A percentile compares a stretch with the other conserved stretches of the same genome.
phyloP scores from a whole-genome alignment of 2,113 vertebrate species.

The Clarias batrachus region DNA sequence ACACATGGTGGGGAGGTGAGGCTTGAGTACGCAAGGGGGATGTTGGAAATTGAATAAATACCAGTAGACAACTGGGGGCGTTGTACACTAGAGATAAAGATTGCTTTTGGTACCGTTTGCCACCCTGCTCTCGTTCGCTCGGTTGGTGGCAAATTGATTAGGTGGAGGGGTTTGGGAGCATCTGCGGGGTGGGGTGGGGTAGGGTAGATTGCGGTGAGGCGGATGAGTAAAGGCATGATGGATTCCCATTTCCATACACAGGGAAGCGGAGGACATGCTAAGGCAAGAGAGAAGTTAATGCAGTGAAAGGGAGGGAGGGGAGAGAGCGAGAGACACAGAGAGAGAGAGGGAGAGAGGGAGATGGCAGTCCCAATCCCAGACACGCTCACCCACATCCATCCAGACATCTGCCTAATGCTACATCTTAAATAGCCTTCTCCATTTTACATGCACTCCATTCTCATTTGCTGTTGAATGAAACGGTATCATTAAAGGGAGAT shows the following conservation, averaged over 20 bases:
- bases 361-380: conserved; percentile 79
- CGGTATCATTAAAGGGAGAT: conserved; percentile 93
- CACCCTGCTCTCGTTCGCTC: conserved; percentile 52
- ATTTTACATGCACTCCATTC: conserved; percentile 86
- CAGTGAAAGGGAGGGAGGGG: conserved; percentile 43
- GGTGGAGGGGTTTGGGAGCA: conserved; percentile 47
- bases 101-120: conserved; percentile 71
- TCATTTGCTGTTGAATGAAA: conserved; percentile 85
- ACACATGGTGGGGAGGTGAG: conserved; percentile 39
- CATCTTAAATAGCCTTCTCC: conserved; percentile 83
- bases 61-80: conserved; percentile 43
- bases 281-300: conserved; percentile 23
- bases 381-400: conserved; percentile 70
- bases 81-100: conserved; percentile 64
- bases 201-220: conserved; percentile 75
- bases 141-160: conserved; percentile 73
- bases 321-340: conserved; percentile 56
- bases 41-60: conserved; percentile 55
- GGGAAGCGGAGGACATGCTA: conserved; percentile 54
- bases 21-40: conserved; percentile 49
- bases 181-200: conserved; percentile 38
- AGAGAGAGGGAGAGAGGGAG: conserved; percentile 59
- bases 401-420: conserved; percentile 81
- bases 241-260: conserved; percentile 70
- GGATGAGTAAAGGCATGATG: conserved; percentile 73